A percentile compares a stretch with the other conserved stretches of the same genome.
phyloP scores from a whole-genome alignment of 2,797 vertebrate species.

The Cirrhinus molitorella region DNA sequence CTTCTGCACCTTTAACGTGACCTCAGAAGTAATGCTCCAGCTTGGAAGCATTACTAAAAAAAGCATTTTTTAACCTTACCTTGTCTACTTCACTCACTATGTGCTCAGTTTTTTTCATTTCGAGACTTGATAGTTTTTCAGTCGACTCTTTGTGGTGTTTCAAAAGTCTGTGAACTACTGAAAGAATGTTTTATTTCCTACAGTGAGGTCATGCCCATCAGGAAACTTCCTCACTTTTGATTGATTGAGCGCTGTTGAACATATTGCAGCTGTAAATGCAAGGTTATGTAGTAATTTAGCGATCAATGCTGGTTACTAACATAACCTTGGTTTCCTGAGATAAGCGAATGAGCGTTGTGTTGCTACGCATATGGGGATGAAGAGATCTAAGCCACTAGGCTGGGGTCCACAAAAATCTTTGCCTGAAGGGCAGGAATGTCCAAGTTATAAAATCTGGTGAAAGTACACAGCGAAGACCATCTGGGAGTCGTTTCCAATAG shows the following conservation, averaged over 20 bases:
- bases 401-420: too few species aligned
- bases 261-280: neutral
- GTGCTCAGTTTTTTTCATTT: neutral
- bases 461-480: too few species aligned
- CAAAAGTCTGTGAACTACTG: neutral
- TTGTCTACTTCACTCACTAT: neutral
- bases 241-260: conserved; percentile 14
- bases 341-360: too few species aligned
- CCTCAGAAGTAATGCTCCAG: neutral
- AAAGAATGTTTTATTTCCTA: neutral
- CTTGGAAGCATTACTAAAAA: neutral
- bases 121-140: neutral
- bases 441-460: too few species aligned
- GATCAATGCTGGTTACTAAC: neutral
- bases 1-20: neutral
- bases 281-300: neutral
- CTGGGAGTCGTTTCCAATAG: too few species aligned
- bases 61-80: neutral
- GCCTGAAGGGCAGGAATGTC: too few species aligned
- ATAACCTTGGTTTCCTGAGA: too few species aligned
- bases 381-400: too few species aligned
- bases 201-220: neutral
- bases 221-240: neutral
- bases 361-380: too few species aligned
- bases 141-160: neutral